A percentile compares a stretch with the other conserved stretches of the same genome.
Evolutionary conservation across 1,140 invertebrate genomes (phyloP).

Genomic region (Macrosteles quadrilineatus): DNA sequence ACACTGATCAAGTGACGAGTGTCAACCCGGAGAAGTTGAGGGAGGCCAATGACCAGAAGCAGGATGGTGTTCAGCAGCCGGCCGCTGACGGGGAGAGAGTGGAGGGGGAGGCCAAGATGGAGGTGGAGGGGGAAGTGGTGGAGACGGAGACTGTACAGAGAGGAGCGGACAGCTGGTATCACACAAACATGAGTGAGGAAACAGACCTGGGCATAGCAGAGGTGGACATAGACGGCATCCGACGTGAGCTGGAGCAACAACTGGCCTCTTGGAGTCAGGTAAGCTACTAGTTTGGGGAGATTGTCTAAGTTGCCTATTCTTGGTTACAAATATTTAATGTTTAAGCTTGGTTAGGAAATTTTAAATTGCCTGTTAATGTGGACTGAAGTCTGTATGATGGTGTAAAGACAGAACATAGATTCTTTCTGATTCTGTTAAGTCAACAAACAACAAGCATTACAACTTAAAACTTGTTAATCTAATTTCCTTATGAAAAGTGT

Average conservation of each 20-base stretch:
- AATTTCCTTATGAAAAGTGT: too few species aligned
- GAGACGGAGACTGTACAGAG: conserved; percentile 66
- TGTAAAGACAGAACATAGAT: too few species aligned
- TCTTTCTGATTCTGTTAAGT: too few species aligned
- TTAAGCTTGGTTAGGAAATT: too few species aligned
- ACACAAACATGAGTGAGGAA: conserved; percentile 55
- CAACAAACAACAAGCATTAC: too few species aligned
- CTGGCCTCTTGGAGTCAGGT: conserved; percentile 56
- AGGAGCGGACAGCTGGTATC: conserved; percentile 68
- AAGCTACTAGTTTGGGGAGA: too few species aligned
- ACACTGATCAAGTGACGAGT: background rate
- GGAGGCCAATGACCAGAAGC: background rate
- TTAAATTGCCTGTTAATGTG: too few species aligned
- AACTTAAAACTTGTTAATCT: too few species aligned
- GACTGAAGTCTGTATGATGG: too few species aligned
- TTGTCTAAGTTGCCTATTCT: too few species aligned
- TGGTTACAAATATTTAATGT: too few species aligned
- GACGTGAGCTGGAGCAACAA: conserved; percentile 57
- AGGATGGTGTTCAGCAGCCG: background rate
- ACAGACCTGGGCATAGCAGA: conserved; percentile 21
- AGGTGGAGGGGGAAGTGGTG: conserved; percentile 73
- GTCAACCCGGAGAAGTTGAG: conserved; percentile 9
- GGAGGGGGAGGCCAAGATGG: conserved; percentile 9
- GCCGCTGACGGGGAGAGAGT: conserved; percentile 1
- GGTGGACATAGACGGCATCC: conserved; percentile 45